Percentiles rank a stretch among this genome's conserved stretches.
phyloP scores from a whole-genome alignment of 2,888 invertebrate species.

The Athalia cordata region DNA sequence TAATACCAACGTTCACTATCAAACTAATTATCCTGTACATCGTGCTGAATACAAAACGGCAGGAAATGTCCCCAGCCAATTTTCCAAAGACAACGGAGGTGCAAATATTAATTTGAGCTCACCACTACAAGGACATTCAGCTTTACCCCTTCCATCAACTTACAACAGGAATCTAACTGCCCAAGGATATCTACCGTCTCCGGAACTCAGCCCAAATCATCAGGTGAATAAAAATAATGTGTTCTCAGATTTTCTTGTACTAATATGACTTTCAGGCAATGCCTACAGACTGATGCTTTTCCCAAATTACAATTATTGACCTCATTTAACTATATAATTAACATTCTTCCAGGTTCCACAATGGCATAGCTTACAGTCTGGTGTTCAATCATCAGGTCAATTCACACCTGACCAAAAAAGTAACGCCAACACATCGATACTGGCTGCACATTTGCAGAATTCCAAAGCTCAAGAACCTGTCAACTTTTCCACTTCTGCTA shows the following conservation, averaged over 20 bases:
- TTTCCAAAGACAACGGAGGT: slow-evolving; percentile 34
- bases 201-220: slow-evolving; percentile 18
- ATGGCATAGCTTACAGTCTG: slow-evolving; percentile 2
- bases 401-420: slow-evolving; percentile 5
- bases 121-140: slow-evolving; percentile 34
- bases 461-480: slow-evolving; percentile 3
- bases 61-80: slow-evolving; percentile 19
- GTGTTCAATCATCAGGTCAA: background rate
- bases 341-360: slow-evolving; percentile 9
- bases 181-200: slow-evolving; percentile 22
- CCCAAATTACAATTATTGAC: background rate
- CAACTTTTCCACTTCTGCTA: background rate
- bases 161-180: slow-evolving; percentile 21
- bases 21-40: slow-evolving; percentile 21
- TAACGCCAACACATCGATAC: background rate
- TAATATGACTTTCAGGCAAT: no score
- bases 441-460: slow-evolving; percentile 17
- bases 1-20: background rate
- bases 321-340: background rate
- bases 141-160: slow-evolving; percentile 17
- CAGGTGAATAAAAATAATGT: background rate
- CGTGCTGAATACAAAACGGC: slow-evolving; percentile 9
- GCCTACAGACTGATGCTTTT: no score
- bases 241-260: no score
- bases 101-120: slow-evolving; percentile 38